A percentile compares a stretch with the other conserved stretches of the same genome.
Evolutionary conservation across 2,797 vertebrate species (phyloP).

Genomic region (Eulemur albifrons): DNA sequence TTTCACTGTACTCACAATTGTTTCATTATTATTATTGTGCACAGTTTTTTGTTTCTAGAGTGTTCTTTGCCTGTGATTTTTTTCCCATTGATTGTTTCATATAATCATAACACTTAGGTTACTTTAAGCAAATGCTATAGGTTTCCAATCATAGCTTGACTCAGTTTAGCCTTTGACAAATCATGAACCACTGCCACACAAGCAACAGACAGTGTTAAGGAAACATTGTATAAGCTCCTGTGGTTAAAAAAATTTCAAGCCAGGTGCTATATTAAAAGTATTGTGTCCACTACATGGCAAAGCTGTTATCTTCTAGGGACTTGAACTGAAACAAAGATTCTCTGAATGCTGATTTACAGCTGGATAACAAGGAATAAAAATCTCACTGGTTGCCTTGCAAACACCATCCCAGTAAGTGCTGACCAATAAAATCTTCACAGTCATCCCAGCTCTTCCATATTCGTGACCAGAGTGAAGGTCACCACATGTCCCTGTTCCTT

Average conservation of each 20-base stretch:
- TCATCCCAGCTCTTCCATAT: not conserved
- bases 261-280: not conserved
- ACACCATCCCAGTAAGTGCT: not conserved
- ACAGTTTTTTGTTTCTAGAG: not conserved
- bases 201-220: not conserved
- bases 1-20: not conserved
- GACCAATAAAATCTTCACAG: not conserved
- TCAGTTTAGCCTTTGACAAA: not conserved
- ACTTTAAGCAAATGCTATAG: not conserved
- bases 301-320: not conserved
- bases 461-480: no score
- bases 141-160: not conserved
- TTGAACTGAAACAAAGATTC: not conserved
- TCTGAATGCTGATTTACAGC: not conserved
- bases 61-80: not conserved
- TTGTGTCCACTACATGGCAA: not conserved
- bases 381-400: not conserved
- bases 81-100: not conserved
- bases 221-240: not conserved
- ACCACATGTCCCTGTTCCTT: not conserved
- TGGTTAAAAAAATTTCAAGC: not conserved
- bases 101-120: not conserved
- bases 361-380: not conserved
- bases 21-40: not conserved
- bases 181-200: not conserved